phyloP scores from a whole-genome alignment of 2,888 invertebrate species.

The Drosophila neotestacea region DNA sequence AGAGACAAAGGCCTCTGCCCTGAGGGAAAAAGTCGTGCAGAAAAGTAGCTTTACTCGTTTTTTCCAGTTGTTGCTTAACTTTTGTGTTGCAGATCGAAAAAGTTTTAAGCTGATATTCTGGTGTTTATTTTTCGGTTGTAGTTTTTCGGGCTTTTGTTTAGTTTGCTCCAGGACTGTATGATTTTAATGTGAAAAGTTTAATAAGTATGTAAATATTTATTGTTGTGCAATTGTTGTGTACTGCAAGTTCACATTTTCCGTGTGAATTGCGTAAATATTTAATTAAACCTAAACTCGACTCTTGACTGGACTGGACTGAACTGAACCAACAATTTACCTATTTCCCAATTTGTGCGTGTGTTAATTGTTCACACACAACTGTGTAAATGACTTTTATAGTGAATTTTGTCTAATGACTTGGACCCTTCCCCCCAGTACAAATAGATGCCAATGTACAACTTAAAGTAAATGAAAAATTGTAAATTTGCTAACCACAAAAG shows the following conservation, averaged over 20 bases:
- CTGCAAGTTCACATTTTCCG: slow-evolving; percentile 3
- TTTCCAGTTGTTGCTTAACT: slow-evolving; percentile 37
- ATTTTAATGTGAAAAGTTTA: slow-evolving; percentile 75
- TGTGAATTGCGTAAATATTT: slow-evolving; percentile 34
- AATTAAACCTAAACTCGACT: slow-evolving; percentile 18
- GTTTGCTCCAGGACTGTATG: slow-evolving; percentile 32
- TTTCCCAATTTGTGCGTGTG: slow-evolving; percentile 37
- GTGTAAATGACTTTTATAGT: slow-evolving; percentile 11
- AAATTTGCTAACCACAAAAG: slow-evolving; percentile 39
- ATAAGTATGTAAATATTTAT: slow-evolving; percentile 76
- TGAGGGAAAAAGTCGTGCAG: slow-evolving; percentile 7
- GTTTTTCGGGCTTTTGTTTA: slow-evolving; percentile 45
- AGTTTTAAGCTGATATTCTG: slow-evolving; percentile 56
- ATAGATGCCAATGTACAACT: slow-evolving; percentile 1
- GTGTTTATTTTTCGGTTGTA: slow-evolving; percentile 47
- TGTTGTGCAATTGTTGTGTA: slow-evolving; percentile 52
- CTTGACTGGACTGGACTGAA: neutral
- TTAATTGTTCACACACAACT: slow-evolving; percentile 35
- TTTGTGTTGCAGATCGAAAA: slow-evolving; percentile 63
- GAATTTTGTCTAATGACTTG: slow-evolving; percentile 42
- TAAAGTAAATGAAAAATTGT: slow-evolving; percentile 33
- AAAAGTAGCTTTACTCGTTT: slow-evolving; percentile 34
- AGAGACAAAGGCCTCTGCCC: slow-evolving; percentile 9
- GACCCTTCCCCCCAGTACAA: neutral
- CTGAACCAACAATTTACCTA: slow-evolving; percentile 14